Evolutionary conservation across 2,797 vertebrate species (phyloP), one percentile per base, ranked within the genome.

Genomic region (Siniperca scherzeri): DNA sequence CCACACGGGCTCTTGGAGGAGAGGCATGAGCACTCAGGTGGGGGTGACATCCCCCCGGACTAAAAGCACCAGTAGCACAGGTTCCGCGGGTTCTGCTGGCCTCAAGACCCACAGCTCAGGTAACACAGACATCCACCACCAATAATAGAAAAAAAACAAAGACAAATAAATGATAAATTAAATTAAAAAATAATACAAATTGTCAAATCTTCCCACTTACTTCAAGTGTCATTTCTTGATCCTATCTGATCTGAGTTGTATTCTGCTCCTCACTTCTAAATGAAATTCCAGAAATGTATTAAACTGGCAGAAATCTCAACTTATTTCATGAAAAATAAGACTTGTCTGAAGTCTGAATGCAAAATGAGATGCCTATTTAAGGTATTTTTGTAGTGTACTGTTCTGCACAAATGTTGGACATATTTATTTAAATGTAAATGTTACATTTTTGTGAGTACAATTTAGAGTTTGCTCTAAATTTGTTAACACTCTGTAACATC

Each of bases 11-110:
- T 99, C 98, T 3, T 99, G 98, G 98, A 96, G 98, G 88, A 93
- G 97, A 67, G 98, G 98, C 92, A 98, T 99, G 98, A 98, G 96
- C 0, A 95, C 98, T 46, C 98, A 99, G 94, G 97, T 99, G 90
- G 98, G 98, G 92, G 96, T 99, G 92, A 99, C 98, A 2, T 82
- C 96, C 56, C 98, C 98, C 0, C 95, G 98, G 78, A 97, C 97
- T 0, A 99, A 99, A 94, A 93, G 96, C 70, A 86, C 84, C 42
- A 90, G 91, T 64, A 91, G 89, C 91, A 78, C 90, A 1, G 89
- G 96, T 6, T 90, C 96, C 73, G 87, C 95, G 0, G 94, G 95
- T 22, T 89, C 95, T 0, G 90, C 94, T 30, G 64, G 93, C 0
- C 90, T 97, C 88, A 99, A 99, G 94, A 95, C 95, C 71, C 97